A percentile compares a stretch with the other conserved stretches of the same genome.
These are phyloP conservation scores for Brachymystax lenok DNA, from an alignment of 2,797 vertebrate genomes.

Conservation along the genomic window DNA sequence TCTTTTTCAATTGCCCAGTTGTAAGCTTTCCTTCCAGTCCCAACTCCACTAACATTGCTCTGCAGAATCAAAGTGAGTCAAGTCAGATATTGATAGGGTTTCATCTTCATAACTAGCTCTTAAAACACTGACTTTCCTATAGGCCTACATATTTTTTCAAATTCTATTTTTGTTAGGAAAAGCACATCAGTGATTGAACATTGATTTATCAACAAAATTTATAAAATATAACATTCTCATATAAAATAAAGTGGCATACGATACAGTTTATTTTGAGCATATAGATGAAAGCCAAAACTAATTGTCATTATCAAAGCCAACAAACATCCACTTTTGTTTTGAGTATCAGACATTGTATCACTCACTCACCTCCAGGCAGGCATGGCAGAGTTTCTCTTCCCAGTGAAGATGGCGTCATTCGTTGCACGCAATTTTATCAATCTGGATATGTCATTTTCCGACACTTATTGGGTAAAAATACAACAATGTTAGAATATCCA, in stretches of 20 bases:
- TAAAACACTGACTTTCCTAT: background rate
- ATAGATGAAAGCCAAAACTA: background rate
- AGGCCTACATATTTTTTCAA: background rate
- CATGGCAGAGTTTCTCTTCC: constrained; percentile 45
- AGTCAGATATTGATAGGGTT: background rate
- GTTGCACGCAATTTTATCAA: constrained; percentile 24
- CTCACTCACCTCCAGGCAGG: constrained; percentile 17
- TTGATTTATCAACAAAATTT: background rate
- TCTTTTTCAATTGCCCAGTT: constrained; percentile 46
- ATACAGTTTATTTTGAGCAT: background rate
- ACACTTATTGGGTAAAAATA: constrained; percentile 5
- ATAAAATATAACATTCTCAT: background rate
- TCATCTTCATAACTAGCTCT: background rate
- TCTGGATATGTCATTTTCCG: constrained; percentile 6
- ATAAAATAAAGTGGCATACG: background rate
- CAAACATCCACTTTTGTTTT: background rate
- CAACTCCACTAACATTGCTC: constrained; percentile 33
- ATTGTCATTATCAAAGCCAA: background rate
- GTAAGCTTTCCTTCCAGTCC: constrained; percentile 39
- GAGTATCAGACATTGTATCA: background rate
- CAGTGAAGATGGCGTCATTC: constrained; percentile 42
- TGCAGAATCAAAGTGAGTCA: background rate
- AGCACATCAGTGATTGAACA: background rate
- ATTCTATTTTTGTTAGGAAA: background rate
- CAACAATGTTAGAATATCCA: background rate